Percentiles rank a stretch among this genome's conserved stretches.
These are phyloP conservation scores for Crotophaga sulcirostris DNA, from an alignment of 2,113 vertebrate species.

Conservation along the genomic window DNA sequence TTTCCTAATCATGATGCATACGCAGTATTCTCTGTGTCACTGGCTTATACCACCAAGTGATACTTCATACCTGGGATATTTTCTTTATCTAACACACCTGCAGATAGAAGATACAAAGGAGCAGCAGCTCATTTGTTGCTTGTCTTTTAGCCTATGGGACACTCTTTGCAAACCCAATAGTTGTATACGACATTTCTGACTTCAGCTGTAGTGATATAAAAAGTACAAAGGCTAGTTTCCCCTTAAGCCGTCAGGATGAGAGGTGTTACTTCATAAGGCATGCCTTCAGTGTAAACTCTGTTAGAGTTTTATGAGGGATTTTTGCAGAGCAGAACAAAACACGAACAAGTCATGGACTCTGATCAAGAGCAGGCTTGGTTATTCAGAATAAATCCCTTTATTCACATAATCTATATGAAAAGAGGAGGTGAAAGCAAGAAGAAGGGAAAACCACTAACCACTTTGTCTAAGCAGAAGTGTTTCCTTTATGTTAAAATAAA, in stretches of 20 bases:
- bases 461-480: background rate
- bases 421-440: background rate
- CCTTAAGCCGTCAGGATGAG: background rate
- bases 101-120: background rate
- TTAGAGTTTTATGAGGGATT: background rate
- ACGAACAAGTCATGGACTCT: background rate
- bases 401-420: background rate
- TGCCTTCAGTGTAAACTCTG: background rate
- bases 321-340: background rate
- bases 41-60: accelerated
- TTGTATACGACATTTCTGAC: background rate
- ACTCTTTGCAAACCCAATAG: background rate
- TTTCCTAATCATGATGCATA: background rate
- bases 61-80: background rate
- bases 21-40: background rate
- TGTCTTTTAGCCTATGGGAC: background rate
- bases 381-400: constrained; percentile 6
- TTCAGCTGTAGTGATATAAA: background rate
- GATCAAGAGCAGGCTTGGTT: background rate
- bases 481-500: constrained; percentile 61
- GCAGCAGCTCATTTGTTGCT: background rate
- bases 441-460: background rate
- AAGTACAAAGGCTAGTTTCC: background rate
- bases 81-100: background rate
- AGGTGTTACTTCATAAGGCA: background rate